phyloP scores from a whole-genome alignment of 1,140 invertebrate species.

The Philaenus spumarius region DNA sequence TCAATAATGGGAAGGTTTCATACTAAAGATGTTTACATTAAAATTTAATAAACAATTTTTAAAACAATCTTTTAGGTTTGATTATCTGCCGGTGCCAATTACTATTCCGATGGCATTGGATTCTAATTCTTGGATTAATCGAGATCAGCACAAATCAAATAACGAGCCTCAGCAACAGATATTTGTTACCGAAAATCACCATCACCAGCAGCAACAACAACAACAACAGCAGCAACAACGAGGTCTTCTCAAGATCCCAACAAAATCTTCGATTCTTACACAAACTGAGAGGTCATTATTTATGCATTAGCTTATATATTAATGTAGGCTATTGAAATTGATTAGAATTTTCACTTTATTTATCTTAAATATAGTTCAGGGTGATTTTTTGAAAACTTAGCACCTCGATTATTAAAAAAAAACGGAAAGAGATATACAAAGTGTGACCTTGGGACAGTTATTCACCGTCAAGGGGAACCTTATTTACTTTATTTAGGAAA shows the following conservation, averaged over 20 bases:
- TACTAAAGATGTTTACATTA: too few relatives aligned
- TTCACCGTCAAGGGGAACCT: too few relatives aligned
- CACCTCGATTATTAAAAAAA: too few relatives aligned
- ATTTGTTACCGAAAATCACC: conserved; percentile 4
- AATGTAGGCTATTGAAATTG: not conserved
- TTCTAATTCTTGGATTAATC: conserved; percentile 17
- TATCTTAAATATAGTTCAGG: too few relatives aligned
- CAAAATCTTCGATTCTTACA: conserved; percentile 43
- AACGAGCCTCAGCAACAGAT: conserved; percentile 3
- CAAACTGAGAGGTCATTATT: conserved; percentile 36
- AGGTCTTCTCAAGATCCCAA: conserved; percentile 29
- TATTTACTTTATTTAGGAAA: too few relatives aligned
- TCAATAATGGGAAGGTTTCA: too few relatives aligned
- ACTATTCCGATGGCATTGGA: conserved; percentile 17
- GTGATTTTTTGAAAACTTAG: too few relatives aligned
- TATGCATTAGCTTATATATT: not conserved
- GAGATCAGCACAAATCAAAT: conserved; percentile 1
- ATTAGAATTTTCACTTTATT: not conserved
- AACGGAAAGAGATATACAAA: too few relatives aligned
- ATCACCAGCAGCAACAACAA: conserved; percentile 12
- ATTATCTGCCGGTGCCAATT: not conserved
- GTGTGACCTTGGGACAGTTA: too few relatives aligned
- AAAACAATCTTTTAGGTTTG: not conserved
- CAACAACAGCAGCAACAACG: conserved; percentile 14
- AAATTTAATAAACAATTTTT: not conserved